Conservation (phyloP, 2,888 invertebrate genomes). For the Tetranychus truncatus region DNA sequence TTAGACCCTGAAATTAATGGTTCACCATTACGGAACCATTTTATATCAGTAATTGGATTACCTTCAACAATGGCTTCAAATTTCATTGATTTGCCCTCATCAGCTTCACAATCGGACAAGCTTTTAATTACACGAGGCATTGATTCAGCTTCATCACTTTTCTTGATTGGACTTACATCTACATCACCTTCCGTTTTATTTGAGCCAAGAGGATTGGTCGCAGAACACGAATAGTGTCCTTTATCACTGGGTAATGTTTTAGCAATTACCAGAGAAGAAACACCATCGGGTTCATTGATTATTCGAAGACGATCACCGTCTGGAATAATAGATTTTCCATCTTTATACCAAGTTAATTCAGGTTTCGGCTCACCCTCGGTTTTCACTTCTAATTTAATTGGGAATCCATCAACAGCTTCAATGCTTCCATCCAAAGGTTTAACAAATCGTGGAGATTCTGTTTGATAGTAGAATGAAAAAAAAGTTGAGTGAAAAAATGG, state of each 20-base stretch:
- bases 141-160: neutral
- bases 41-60: slow-evolving; percentile 25
- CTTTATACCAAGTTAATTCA: slow-evolving; percentile 46
- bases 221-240: neutral
- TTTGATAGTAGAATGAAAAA: neutral
- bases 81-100: slow-evolving; percentile 56
- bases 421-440: slow-evolving; percentile 22
- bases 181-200: slow-evolving; percentile 6
- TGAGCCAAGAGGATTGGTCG: neutral
- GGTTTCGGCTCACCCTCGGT: slow-evolving; percentile 67
- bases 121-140: neutral
- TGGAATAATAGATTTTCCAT: slow-evolving; percentile 5
- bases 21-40: slow-evolving; percentile 25
- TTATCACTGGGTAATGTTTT: neutral
- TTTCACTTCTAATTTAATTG: slow-evolving; percentile 37
- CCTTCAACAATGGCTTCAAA: slow-evolving; percentile 25
- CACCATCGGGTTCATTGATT: slow-evolving; percentile 3
- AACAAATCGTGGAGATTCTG: slow-evolving; percentile 24
- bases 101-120: slow-evolving; percentile 29
- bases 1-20: neutral
- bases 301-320: slow-evolving; percentile 7
- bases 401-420: slow-evolving; percentile 8
- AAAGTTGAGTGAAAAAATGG: neutral
- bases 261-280: neutral
- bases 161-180: neutral